Percentiles rank a stretch among this genome's conserved stretches.
These are phyloP conservation scores for Erinaceus europaeus DNA, from an alignment of 2,113 vertebrate species.

Conservation along the genomic window DNA sequence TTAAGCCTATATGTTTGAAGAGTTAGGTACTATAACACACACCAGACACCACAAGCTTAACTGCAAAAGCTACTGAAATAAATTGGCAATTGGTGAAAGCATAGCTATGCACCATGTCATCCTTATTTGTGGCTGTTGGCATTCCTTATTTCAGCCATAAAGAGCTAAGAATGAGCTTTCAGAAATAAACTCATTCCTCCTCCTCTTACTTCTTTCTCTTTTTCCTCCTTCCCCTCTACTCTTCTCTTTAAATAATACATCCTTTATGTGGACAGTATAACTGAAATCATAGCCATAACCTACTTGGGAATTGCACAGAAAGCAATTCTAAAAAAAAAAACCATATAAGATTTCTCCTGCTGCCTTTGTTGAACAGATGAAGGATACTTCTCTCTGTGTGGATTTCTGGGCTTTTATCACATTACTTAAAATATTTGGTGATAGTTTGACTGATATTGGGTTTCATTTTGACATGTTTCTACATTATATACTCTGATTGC, in stretches of 20 bases:
- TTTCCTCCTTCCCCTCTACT: not conserved
- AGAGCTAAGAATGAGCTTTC: not conserved
- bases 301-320: not conserved
- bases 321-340: constrained; percentile 33
- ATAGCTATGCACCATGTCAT: not conserved
- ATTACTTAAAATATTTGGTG: not conserved
- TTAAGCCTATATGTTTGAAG: not conserved
- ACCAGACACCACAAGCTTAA: not conserved
- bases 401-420: not conserved
- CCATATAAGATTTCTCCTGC: not conserved
- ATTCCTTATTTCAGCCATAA: not conserved
- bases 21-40: not conserved
- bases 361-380: not conserved
- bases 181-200: not conserved
- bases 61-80: not conserved
- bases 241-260: not conserved
- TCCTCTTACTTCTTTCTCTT: not conserved
- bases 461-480: constrained; percentile 3
- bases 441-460: not conserved
- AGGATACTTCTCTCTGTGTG: not conserved
- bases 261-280: constrained; percentile 7
- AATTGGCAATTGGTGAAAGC: not conserved
- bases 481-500: not conserved
- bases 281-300: not conserved
- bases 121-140: not conserved